phyloP scores from a whole-genome alignment of 2,888 invertebrate species.

The Vannuccia rotundouncinata region DNA sequence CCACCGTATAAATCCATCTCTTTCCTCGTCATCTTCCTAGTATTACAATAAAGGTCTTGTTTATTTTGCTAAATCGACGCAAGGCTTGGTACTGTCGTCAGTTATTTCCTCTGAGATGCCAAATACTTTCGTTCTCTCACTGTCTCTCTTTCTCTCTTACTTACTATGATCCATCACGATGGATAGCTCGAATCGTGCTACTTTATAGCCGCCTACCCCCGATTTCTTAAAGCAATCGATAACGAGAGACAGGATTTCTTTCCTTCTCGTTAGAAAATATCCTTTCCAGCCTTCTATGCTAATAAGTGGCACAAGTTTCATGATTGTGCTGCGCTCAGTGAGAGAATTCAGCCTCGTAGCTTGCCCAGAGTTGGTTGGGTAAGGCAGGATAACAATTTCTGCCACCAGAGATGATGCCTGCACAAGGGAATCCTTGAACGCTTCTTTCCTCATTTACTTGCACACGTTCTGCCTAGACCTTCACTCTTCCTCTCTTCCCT shows the following conservation, averaged over 20 bases:
- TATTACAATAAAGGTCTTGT: background rate
- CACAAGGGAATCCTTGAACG: background rate
- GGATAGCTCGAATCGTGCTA: slow-evolving; percentile 4
- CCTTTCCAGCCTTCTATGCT: background rate
- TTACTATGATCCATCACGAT: background rate
- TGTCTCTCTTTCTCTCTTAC: background rate
- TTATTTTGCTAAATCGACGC: slow-evolving; percentile 6
- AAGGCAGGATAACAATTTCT: background rate
- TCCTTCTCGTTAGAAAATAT: background rate
- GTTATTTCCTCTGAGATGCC: background rate
- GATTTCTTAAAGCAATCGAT: background rate
- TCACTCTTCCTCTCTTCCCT: background rate
- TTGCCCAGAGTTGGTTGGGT: background rate
- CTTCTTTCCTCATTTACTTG: no score
- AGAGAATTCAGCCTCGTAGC: background rate
- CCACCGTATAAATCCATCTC: slow-evolving; percentile 1
- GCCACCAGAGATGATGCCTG: background rate
- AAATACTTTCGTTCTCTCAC: background rate
- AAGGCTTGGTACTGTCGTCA: background rate
- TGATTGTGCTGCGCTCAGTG: background rate
- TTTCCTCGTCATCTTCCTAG: background rate
- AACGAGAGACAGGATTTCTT: background rate
- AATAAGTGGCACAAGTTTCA: slow-evolving; percentile 14
- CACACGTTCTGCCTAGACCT: no score
- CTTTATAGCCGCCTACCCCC: background rate